A percentile compares a stretch with the other conserved stretches of the same genome.
Conservation (phyloP, 2,113 vertebrate species). For the Turdus rufiventris region DNA sequence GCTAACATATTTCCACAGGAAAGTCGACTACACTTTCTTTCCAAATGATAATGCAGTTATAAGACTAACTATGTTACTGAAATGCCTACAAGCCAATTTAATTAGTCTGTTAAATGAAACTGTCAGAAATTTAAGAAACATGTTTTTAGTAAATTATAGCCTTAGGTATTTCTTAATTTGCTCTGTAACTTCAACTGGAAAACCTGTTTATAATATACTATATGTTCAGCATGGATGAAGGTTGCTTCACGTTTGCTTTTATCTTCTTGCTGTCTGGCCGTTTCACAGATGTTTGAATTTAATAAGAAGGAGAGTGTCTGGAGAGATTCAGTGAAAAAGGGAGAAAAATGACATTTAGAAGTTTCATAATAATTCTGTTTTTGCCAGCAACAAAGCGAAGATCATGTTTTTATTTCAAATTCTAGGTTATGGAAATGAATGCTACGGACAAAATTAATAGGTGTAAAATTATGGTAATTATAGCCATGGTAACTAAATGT, state of each 20-base stretch:
- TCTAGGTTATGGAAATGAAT: constrained; percentile 71
- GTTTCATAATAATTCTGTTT: constrained; percentile 47
- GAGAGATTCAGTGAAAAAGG: constrained; percentile 1
- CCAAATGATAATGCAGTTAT: constrained; percentile 44
- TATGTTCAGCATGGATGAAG: constrained; percentile 72
- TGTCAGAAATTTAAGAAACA: constrained; percentile 70
- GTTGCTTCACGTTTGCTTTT: constrained; percentile 69
- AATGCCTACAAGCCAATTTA: constrained; percentile 74
- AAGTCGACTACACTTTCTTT: constrained; percentile 57
- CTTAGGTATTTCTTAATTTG: constrained; percentile 74
- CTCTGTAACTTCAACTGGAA: constrained; percentile 66
- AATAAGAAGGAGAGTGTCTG: constrained; percentile 56
- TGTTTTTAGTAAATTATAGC: constrained; percentile 74
- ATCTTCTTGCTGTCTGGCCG: constrained; percentile 61
- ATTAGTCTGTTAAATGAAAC: constrained; percentile 78
- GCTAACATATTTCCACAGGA: constrained; percentile 25
- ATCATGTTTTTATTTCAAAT: constrained; percentile 65
- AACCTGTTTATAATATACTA: constrained; percentile 68
- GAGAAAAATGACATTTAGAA: constrained; percentile 36
- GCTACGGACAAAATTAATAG: constrained; percentile 70
- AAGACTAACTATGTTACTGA: constrained; percentile 39
- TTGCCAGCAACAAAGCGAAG: constrained; percentile 48
- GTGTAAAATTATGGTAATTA: constrained; percentile 75
- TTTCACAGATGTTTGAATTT: constrained; percentile 74
- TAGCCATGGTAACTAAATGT: constrained; percentile 69